Conservation (phyloP, 2,797 vertebrate species). For the Odontamblyopus rebecca region DNA sequence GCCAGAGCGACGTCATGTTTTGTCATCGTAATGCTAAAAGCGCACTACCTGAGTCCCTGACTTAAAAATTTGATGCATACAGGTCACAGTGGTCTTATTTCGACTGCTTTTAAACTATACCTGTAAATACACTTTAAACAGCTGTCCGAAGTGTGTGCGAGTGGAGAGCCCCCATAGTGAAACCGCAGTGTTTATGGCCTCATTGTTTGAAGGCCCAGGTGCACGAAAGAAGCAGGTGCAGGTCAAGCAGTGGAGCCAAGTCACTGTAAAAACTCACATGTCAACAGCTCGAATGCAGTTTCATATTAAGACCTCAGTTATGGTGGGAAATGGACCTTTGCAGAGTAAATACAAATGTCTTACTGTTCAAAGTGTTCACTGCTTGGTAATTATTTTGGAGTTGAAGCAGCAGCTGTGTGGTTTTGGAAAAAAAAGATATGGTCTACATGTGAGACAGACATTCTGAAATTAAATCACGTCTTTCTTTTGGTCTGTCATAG, state of each 20-base stretch:
- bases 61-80: no score
- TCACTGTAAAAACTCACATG: constrained; percentile 25
- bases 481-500: not conserved
- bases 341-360: constrained; percentile 5
- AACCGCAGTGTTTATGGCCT: constrained; percentile 19
- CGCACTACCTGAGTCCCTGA: no score
- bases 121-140: constrained; percentile 9
- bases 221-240: constrained; percentile 51
- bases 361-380: not conserved
- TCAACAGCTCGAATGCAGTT: constrained; percentile 31
- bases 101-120: no score
- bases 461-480: not conserved
- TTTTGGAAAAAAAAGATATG: not conserved
- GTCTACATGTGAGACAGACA: not conserved
- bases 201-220: constrained; percentile 54
- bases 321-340: not conserved
- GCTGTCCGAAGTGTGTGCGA: constrained; percentile 3
- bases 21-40: no score
- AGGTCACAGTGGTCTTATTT: no score
- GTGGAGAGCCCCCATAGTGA: constrained; percentile 42
- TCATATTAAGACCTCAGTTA: not conserved
- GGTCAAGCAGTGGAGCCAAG: constrained; percentile 43
- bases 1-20: no score
- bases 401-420: not conserved
- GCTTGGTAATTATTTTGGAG: not conserved